A percentile compares a stretch with the other conserved stretches of the same genome.
Evolutionary conservation across 2,113 vertebrate genomes (phyloP).

Genomic region (Pycnonotus jocosus): DNA sequence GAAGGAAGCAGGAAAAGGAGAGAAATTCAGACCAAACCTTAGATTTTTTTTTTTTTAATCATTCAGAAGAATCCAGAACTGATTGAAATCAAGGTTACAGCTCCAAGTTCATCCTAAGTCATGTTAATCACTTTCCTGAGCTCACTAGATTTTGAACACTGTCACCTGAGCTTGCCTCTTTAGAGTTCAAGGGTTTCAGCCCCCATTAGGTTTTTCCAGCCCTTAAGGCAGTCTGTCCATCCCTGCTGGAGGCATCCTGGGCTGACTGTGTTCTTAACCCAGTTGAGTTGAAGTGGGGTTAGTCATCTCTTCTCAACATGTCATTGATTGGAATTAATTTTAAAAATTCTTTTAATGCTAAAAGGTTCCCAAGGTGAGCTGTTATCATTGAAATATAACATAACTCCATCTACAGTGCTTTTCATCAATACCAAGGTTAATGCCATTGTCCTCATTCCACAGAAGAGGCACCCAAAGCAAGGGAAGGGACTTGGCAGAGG

Average conservation of each 20-base stretch:
- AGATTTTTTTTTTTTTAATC: fast-evolving
- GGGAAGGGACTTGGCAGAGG: not conserved
- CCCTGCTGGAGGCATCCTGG: not conserved
- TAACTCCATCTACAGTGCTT: not conserved
- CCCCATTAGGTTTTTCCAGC: not conserved
- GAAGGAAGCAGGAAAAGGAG: not conserved
- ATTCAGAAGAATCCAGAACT: not conserved
- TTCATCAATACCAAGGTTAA: not conserved
- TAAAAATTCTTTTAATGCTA: not conserved
- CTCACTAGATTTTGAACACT: not conserved
- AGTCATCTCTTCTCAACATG: not conserved
- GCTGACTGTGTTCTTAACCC: not conserved
- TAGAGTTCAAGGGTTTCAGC: not conserved
- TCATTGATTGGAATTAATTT: not conserved
- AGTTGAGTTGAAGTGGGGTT: not conserved
- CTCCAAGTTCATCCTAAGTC: not conserved
- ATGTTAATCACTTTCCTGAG: not conserved
- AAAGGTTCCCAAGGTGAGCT: not conserved
- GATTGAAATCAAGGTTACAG: not conserved
- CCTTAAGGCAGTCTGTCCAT: not conserved
- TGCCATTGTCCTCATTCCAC: not conserved
- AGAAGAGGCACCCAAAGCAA: not conserved
- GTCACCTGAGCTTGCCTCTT: not conserved
- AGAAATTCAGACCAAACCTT: not conserved
- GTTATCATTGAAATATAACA: not conserved